Conservation (phyloP, 1,140 invertebrate species). For the Panagrolaimus sp. region DNA sequence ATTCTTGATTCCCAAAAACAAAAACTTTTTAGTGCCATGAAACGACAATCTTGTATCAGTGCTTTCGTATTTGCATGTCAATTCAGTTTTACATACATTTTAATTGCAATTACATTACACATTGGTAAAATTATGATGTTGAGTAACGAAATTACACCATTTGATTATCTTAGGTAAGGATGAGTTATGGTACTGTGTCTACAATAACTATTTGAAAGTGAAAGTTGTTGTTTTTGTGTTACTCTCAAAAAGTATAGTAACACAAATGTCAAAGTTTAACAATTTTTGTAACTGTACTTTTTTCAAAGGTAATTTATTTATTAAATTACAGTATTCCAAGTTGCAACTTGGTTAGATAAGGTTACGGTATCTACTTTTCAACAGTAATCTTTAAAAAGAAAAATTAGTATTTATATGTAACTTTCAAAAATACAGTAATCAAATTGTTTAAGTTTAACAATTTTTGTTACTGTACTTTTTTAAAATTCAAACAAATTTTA, state of each 20-base stretch:
- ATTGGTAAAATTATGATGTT: constrained; percentile 54
- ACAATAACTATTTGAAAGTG: too few relatives aligned
- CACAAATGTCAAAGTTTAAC: too few relatives aligned
- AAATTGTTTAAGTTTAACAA: too few relatives aligned
- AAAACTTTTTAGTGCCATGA: constrained; percentile 49
- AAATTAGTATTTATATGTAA: too few relatives aligned
- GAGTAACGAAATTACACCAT: constrained; percentile 53
- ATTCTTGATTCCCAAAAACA: not conserved
- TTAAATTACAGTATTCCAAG: too few relatives aligned
- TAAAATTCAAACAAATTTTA: not conserved
- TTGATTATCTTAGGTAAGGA: constrained; percentile 50
- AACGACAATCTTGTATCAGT: constrained; percentile 47
- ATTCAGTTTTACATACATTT: constrained; percentile 54
- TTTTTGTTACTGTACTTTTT: not conserved
- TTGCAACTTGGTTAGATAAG: too few relatives aligned
- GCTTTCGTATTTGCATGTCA: constrained; percentile 58
- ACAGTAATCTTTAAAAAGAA: too few relatives aligned
- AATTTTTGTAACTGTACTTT: not conserved
- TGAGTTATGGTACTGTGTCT: too few relatives aligned
- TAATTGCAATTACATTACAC: constrained; percentile 53
- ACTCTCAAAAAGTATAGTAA: too few relatives aligned
- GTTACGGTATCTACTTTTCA: too few relatives aligned
- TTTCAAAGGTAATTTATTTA: not conserved
- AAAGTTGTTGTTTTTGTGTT: too few relatives aligned
- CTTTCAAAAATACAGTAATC: too few relatives aligned